Conservation (phyloP, 2,113 vertebrate species). For the Prochilodus magdalenae region DNA sequence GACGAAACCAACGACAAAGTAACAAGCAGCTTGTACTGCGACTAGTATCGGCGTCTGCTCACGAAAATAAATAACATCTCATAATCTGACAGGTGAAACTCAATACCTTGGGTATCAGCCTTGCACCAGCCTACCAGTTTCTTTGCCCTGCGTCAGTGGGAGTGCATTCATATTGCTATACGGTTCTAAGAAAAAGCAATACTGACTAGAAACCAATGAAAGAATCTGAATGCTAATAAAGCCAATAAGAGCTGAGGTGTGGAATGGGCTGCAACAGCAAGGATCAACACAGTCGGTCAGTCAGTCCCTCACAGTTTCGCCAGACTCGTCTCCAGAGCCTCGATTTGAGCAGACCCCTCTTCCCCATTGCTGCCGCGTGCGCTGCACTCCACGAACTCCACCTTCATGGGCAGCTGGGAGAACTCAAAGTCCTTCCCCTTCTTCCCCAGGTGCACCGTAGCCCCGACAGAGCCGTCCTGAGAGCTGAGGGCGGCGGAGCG, state of each 20-base stretch:
- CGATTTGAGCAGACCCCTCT: conserved; percentile 77
- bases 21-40: background rate
- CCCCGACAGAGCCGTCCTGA: conserved; percentile 83
- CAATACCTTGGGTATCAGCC: background rate
- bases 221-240: background rate
- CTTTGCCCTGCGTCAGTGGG: too few relatives aligned
- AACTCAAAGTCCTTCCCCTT: conserved; percentile 97
- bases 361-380: conserved; percentile 85
- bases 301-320: conserved; percentile 78
- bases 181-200: background rate
- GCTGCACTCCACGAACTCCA: conserved; percentile 95
- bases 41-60: background rate
- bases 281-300: background rate
- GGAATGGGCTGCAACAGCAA: background rate
- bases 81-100: background rate
- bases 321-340: conserved; percentile 85
- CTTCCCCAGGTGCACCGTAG: conserved; percentile 84
- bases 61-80: conserved; percentile 16
- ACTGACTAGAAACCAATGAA: background rate
- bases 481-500: conserved; percentile 89
- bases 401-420: conserved; percentile 88
- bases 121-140: background rate
- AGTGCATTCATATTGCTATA: background rate
- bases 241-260: background rate
- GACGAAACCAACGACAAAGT: background rate